Percentiles rank a stretch among this genome's conserved stretches.
Conservation (phyloP, 2,113 vertebrate species). For the Leptosomus discolor region DNA sequence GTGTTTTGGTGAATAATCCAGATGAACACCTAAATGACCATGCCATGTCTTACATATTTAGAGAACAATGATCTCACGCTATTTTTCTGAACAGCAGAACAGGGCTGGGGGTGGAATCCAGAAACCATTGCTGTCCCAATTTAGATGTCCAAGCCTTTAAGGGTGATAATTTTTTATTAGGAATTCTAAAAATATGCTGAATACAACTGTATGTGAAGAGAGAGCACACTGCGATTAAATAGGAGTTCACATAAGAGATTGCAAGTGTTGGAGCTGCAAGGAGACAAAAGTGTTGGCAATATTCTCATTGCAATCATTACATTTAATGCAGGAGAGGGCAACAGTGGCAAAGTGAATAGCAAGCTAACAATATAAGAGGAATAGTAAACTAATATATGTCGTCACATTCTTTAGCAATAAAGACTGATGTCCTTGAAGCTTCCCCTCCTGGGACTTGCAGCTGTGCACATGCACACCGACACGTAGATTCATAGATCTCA, state of each 20-base stretch:
- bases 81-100: background rate
- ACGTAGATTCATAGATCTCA: background rate
- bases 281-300: background rate
- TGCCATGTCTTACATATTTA: background rate
- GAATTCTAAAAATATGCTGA: constrained; percentile 16
- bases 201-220: background rate
- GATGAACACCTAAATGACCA: background rate
- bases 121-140: background rate
- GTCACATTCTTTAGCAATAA: background rate
- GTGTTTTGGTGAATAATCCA: background rate
- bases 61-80: background rate
- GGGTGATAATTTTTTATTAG: background rate
- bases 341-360: background rate
- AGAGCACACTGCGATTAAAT: background rate
- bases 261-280: background rate
- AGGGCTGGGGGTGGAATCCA: background rate
- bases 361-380: background rate
- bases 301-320: background rate
- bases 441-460: background rate
- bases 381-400: background rate
- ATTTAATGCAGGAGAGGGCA: background rate
- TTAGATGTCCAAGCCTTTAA: background rate
- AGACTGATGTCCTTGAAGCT: background rate
- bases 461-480: background rate
- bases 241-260: background rate